A percentile compares a stretch with the other conserved stretches of the same genome.
Evolutionary conservation across 2,113 vertebrate genomes (phyloP).

Genomic region (Dissostichus mawsoni): DNA sequence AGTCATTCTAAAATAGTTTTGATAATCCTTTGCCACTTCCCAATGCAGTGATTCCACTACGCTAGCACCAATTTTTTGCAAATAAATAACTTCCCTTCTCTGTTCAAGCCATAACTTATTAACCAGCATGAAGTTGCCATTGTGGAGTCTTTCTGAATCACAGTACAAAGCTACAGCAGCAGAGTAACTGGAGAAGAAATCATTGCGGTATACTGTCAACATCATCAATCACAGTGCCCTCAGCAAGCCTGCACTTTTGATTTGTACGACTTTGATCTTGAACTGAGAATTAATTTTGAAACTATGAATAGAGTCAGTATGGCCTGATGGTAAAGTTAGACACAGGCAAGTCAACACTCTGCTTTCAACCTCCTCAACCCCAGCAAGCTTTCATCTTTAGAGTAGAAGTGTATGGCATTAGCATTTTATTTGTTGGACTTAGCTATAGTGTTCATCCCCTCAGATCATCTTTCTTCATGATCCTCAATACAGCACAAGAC

Average conservation of each 20-base stretch:
- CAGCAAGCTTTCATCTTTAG: background rate
- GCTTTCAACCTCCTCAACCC: background rate
- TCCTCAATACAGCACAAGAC: background rate
- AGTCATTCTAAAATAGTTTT: background rate
- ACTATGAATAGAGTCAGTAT: background rate
- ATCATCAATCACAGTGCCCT: slow-evolving; percentile 14
- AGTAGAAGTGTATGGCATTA: background rate
- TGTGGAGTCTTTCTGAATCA: slow-evolving; percentile 27
- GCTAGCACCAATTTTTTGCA: slow-evolving; percentile 10
- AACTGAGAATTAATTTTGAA: slow-evolving; percentile 4
- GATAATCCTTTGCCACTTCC: background rate
- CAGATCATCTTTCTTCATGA: slow-evolving; percentile 5
- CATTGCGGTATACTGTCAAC: slow-evolving; percentile 4
- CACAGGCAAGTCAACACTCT: background rate
- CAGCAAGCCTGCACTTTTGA: background rate
- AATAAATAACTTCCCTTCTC: background rate
- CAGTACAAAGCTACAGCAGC: slow-evolving; percentile 4
- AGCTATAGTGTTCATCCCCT: slow-evolving; percentile 2
- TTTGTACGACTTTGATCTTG: slow-evolving; percentile 25
- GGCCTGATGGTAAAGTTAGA: background rate
- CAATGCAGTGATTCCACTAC: background rate
- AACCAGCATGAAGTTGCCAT: slow-evolving; percentile 18
- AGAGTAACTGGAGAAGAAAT: slow-evolving; percentile 17
- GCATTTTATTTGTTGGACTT: slow-evolving; percentile 8
- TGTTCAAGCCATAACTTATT: slow-evolving; percentile 18